Base-by-base conservation (phyloP, 2,113 vertebrate species). In the Sphaerodactylus townsendi region DNA sequence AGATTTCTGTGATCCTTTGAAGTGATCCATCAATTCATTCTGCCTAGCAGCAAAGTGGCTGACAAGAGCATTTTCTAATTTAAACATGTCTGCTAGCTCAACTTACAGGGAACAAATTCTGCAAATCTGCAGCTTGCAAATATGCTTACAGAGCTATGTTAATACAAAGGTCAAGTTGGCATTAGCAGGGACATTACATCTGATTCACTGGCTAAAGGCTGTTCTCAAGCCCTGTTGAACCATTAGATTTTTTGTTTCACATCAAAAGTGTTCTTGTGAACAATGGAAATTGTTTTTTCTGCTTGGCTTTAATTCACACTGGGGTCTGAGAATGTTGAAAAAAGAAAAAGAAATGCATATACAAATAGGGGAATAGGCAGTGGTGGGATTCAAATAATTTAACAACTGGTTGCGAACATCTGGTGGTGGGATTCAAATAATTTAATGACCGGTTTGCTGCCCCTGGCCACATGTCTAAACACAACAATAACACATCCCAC, bases 51-150 rank as follows among this genome's bases (percentile, higher is more conserved):
- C 74, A 77, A 59, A 77, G 33, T 77, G 74, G 74, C 74, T 77
- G 74, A 77, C 74, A 56, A 77, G 56, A 59, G 74, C 74, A 56
- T 77, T 77, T 77, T 77, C 74, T 59, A 77, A 77, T 77, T 77
- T 77, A 77, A 77, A 77, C 74, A 59, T 77, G 74, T 59, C 74
- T 77, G 15, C 50, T 56, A 25, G 50, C 50, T 77, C 74, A 76
- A 77, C 50, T 77, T 56, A 56, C 23, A 77, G 50, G 74, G 50
- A 77, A 59, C 33, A 77, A 23, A 48, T 73, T 59, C 53, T 77
- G 33, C 74, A 35, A 59, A 77, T 59, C 50, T 37, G 50, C 74
- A 77, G n/a, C 48, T 76, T 76, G 73, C 48, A 56, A 76, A 56
- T 59, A 77, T 77, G 74, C 73, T 76, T 77, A 59, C n/a, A n/a